Evolutionary conservation across 2,113 vertebrate genomes (phyloP).

Genomic region (Epinephelus cyanopodus): DNA sequence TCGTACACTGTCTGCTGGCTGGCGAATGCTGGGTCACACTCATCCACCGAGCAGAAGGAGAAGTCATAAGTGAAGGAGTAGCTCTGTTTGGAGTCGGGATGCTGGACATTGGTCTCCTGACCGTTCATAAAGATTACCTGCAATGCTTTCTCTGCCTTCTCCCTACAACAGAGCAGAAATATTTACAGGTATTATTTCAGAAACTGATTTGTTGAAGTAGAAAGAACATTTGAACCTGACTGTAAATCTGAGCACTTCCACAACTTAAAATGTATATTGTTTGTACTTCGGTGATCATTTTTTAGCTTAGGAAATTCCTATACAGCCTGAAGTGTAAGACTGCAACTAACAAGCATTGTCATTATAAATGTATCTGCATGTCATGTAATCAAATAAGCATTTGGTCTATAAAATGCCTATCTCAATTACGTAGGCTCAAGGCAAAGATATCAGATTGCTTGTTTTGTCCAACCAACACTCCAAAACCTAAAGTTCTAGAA

Average conservation of each 20-base stretch:
- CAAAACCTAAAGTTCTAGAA: background rate
- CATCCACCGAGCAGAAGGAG: slow-evolving; percentile 92
- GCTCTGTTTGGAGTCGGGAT: slow-evolving; percentile 88
- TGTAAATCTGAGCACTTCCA: background rate
- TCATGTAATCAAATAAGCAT: background rate
- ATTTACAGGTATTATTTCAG: background rate
- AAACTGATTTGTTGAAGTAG: background rate
- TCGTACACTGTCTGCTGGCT: slow-evolving; percentile 89
- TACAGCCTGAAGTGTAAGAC: background rate
- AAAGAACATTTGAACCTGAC: background rate
- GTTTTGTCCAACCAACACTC: no score
- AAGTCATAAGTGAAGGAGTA: slow-evolving; percentile 91
- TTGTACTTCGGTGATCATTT: background rate
- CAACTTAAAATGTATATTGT: background rate
- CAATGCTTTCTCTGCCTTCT: slow-evolving; percentile 85
- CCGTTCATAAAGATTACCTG: slow-evolving; percentile 89
- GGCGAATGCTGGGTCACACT: slow-evolving; percentile 84
- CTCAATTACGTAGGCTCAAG: background rate
- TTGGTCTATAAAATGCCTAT: background rate
- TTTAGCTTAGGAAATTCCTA: background rate
- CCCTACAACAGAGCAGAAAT: slow-evolving; percentile 79
- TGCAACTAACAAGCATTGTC: background rate
- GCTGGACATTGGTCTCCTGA: slow-evolving; percentile 88
- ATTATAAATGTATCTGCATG: background rate
- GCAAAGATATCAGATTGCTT: background rate